Percentiles rank a stretch among this genome's conserved stretches.
phyloP scores from a whole-genome alignment of 1,140 invertebrate genomes.

The Drosophila sp. region DNA sequence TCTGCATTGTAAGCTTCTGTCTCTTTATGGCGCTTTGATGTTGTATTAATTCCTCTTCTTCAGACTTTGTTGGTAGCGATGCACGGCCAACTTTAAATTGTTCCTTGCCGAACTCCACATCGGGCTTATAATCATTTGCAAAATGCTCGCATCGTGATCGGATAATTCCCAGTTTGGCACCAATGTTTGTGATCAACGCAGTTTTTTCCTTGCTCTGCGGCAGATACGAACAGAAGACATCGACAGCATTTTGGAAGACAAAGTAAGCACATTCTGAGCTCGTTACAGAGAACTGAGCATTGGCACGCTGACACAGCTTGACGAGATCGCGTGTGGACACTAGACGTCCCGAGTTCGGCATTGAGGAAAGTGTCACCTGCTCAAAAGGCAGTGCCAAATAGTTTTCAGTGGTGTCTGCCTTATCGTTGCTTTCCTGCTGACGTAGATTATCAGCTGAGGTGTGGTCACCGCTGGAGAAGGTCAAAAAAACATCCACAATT shows the following conservation, averaged over 20 bases:
- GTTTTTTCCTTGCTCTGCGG: conserved; percentile 87
- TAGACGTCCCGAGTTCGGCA: conserved; percentile 86
- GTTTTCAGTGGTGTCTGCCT: conserved; percentile 70
- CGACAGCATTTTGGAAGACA: conserved; percentile 95
- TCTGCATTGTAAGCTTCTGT: conserved; percentile 55
- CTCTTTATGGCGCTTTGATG: conserved; percentile 47
- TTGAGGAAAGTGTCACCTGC: conserved; percentile 47
- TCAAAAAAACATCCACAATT: conserved; percentile 93
- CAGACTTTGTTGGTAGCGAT: conserved; percentile 81
- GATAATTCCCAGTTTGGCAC: conserved; percentile 92
- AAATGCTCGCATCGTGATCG: conserved; percentile 93
- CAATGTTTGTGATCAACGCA: conserved; percentile 90
- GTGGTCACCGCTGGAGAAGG: conserved; percentile 90
- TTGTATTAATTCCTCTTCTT: conserved; percentile 31
- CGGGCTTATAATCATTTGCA: conserved; percentile 91
- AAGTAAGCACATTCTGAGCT: conserved; percentile 90
- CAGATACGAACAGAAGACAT: conserved; percentile 92
- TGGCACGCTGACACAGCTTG: conserved; percentile 94
- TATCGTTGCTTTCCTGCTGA: conserved; percentile 63
- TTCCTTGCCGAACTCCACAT: conserved; percentile 85
- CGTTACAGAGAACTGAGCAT: conserved; percentile 90
- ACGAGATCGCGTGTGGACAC: conserved; percentile 95
- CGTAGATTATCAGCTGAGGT: conserved; percentile 84
- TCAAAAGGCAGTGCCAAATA: conserved; percentile 75
- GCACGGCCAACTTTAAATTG: conserved; percentile 87